These are phyloP conservation scores for Dicranocentrus wangi DNA, from an alignment of 2,888 invertebrate genomes.

Conservation along the genomic window DNA sequence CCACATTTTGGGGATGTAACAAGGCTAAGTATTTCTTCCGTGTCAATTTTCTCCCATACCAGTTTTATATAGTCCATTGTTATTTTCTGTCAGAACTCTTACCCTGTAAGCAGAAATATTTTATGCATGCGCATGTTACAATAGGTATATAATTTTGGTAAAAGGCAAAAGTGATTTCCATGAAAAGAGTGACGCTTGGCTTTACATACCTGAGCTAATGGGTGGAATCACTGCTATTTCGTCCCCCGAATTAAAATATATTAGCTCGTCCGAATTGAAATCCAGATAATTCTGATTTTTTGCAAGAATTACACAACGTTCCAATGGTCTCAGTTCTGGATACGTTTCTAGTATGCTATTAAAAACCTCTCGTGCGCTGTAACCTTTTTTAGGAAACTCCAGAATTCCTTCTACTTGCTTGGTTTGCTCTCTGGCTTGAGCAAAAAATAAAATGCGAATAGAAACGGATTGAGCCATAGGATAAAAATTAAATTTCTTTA, in stretches of 20 bases:
- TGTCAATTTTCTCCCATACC: slow-evolving; percentile 80
- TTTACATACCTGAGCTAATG: slow-evolving; percentile 87
- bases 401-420: slow-evolving; percentile 80
- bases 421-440: slow-evolving; percentile 88
- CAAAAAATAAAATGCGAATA: slow-evolving; percentile 89
- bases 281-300: slow-evolving; percentile 87
- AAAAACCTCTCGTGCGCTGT: slow-evolving; percentile 79
- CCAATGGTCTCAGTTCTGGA: slow-evolving; percentile 80
- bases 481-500: too few species aligned
- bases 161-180: not conserved
- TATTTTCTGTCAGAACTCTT: not conserved
- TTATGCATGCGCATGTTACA: too few species aligned
- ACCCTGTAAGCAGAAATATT: not conserved
- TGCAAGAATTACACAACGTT: slow-evolving; percentile 84
- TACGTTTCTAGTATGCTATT: slow-evolving; percentile 79
- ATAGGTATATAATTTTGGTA: too few species aligned
- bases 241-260: slow-evolving; percentile 82
- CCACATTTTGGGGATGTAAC: slow-evolving; percentile 86
- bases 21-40: slow-evolving; percentile 81
- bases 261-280: slow-evolving; percentile 75
- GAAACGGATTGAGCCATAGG: slow-evolving; percentile 65
- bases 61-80: slow-evolving; percentile 84
- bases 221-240: slow-evolving; percentile 95
- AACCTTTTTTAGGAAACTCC: slow-evolving; percentile 75
- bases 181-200: not conserved